Conservation (phyloP, 1,140 invertebrate species). For the Saccostrea glomerata region DNA sequence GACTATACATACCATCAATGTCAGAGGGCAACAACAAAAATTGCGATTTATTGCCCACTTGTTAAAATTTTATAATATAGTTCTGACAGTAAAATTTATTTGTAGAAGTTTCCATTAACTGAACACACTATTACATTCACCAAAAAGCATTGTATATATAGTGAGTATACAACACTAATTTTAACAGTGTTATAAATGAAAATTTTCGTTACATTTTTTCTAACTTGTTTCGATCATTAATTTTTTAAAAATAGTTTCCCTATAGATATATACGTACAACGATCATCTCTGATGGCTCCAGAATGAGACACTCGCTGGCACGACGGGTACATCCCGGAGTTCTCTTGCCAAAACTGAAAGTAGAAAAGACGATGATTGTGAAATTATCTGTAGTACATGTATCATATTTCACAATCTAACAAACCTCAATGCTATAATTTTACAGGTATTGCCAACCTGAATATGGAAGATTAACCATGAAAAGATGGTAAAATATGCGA, state of each 20-base stretch:
- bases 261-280: constrained; percentile 82
- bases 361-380: constrained; percentile 65
- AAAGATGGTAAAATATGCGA: not conserved
- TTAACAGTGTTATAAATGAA: no score
- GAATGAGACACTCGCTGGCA: constrained; percentile 90
- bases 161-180: no score
- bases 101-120: no score
- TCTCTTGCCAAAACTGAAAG: constrained; percentile 89
- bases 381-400: not conserved
- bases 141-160: no score
- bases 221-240: not conserved
- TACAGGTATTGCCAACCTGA: not conserved
- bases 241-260: not conserved
- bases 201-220: not conserved
- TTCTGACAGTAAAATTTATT: not conserved
- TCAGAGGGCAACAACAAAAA: not conserved
- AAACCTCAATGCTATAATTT: not conserved
- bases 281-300: constrained; percentile 93
- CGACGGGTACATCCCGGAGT: constrained; percentile 82
- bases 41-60: not conserved
- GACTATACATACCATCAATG: not conserved
- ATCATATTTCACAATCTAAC: not conserved
- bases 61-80: not conserved
- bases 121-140: not conserved
- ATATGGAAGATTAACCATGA: not conserved